phyloP scores from a whole-genome alignment of 2,797 vertebrate species.

The Pteropus rufus region DNA sequence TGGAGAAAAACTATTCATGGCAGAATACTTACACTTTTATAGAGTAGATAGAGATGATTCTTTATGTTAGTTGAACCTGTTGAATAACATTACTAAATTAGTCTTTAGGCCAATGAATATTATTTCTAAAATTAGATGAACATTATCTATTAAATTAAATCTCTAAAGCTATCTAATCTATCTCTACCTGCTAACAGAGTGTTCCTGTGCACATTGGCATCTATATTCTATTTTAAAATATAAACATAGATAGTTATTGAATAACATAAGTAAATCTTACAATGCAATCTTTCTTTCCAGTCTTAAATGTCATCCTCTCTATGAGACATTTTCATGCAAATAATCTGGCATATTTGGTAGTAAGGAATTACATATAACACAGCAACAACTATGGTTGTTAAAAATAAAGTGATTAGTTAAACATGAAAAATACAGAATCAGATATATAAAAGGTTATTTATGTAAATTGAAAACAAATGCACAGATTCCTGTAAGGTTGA shows the following conservation, averaged over 20 bases:
- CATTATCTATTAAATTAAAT: not conserved
- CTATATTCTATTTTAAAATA: not conserved
- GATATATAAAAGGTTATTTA: not conserved
- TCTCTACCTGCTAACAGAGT: not conserved
- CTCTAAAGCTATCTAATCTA: not conserved
- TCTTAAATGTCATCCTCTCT: not conserved
- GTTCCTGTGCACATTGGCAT: not conserved
- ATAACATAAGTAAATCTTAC: not conserved
- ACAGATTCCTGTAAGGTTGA: not conserved
- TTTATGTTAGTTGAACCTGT: not conserved
- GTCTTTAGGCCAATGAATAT: not conserved
- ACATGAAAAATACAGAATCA: not conserved
- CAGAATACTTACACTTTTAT: not conserved
- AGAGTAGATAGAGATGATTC: not conserved
- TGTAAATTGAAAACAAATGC: conserved; percentile 52
- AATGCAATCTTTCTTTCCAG: not conserved
- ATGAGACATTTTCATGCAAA: not conserved
- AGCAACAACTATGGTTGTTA: not conserved
- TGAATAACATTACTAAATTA: conserved; percentile 8
- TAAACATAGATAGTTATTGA: not conserved
- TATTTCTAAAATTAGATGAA: not conserved
- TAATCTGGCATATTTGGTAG: not conserved
- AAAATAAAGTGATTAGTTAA: conserved; percentile 15
- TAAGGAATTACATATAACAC: not conserved
- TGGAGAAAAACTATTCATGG: not conserved